These are phyloP conservation scores for Scaptomyza parva DNA, from an alignment of 2,888 invertebrate genomes.

Conservation along the genomic window DNA sequence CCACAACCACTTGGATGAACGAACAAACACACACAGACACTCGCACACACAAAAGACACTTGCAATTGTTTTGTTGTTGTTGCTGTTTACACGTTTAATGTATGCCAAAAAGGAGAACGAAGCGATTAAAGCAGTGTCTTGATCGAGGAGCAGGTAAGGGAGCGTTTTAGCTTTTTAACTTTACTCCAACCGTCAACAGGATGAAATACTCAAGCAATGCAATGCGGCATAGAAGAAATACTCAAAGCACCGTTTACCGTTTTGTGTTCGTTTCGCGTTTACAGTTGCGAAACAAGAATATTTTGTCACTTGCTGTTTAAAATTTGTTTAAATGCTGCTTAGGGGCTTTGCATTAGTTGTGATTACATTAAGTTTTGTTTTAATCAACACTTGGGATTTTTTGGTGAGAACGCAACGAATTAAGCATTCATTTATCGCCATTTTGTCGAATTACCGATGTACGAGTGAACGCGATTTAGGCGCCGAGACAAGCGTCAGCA, in stretches of 20 bases:
- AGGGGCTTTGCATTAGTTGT: background rate
- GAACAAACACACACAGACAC: conserved; percentile 22
- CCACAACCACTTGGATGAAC: conserved; percentile 26
- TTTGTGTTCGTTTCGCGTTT: conserved; percentile 7
- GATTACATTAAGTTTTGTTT: conserved; percentile 8
- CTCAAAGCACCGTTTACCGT: conserved; percentile 30
- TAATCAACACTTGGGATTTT: conserved; percentile 1
- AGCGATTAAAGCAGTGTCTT: conserved; percentile 60
- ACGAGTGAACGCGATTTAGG: conserved; percentile 47
- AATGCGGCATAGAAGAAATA: conserved; percentile 9
- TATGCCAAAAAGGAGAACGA: conserved; percentile 58
- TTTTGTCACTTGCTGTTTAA: background rate
- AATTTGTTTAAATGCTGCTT: background rate
- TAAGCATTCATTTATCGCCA: conserved; percentile 20
- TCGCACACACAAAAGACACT: conserved; percentile 24
- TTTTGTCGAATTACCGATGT: conserved; percentile 37
- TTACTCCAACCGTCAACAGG: conserved; percentile 24
- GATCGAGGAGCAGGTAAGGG: background rate
- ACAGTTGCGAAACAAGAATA: background rate
- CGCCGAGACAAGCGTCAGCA: conserved; percentile 69
- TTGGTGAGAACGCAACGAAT: background rate
- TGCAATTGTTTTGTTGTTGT: conserved; percentile 28
- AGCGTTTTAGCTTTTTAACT: conserved; percentile 8
- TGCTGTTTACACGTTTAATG: conserved; percentile 53
- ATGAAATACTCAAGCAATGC: conserved; percentile 3